Conservation (phyloP, 2,888 invertebrate genomes). For the Chouioia cunea region DNA sequence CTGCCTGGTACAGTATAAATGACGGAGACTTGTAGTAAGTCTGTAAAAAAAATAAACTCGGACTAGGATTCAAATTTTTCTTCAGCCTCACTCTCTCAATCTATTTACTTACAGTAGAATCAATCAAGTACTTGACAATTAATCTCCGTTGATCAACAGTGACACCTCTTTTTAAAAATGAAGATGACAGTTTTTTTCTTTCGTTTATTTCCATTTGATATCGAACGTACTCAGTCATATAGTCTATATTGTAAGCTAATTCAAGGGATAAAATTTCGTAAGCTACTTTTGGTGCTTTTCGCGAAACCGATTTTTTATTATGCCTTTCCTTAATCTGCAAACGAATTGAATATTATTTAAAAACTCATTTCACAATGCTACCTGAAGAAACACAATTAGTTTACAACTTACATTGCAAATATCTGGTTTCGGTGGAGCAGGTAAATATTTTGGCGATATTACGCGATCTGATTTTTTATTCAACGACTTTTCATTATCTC, state of each 20-base stretch:
- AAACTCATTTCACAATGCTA: not conserved
- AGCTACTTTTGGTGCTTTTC: not conserved
- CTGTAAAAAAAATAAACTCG: conserved; percentile 46
- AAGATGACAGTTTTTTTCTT: conserved; percentile 40
- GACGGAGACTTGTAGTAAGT: conserved; percentile 52
- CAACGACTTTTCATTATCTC: not conserved
- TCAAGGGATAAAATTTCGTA: conserved; percentile 26
- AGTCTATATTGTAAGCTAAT: conserved; percentile 45
- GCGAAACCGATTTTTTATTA: not conserved
- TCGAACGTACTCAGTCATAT: conserved; percentile 46
- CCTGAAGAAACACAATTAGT: not conserved
- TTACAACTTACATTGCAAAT: conserved; percentile 24
- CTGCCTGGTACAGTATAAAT: conserved; percentile 55
- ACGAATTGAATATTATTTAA: not conserved
- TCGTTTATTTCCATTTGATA: conserved; percentile 51
- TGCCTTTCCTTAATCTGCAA: conserved; percentile 43
- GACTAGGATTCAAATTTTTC: not conserved
- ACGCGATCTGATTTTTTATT: not conserved
- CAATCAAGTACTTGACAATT: conserved; percentile 49
- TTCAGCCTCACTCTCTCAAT: not conserved
- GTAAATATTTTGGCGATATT: conserved; percentile 28
- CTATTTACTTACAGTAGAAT: conserved; percentile 35
- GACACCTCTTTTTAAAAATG: conserved; percentile 48
- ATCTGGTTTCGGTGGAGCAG: conserved; percentile 12
- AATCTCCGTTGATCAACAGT: conserved; percentile 53